Base-by-base conservation (phyloP, 2,113 vertebrate species). In the Triplophysa dalaica region DNA sequence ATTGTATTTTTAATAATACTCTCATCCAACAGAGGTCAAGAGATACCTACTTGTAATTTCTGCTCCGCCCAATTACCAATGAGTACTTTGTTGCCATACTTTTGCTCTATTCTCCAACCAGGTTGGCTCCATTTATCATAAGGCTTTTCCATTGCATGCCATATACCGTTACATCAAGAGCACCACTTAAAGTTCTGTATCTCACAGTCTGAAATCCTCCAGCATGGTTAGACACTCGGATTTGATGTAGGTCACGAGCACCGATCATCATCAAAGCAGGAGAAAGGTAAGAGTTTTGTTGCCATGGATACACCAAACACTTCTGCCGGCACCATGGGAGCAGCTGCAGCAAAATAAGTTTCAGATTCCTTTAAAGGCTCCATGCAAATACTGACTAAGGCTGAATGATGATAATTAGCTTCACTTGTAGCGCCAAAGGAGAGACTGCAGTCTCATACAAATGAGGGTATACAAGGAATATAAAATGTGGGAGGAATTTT, bases 21-120 rank as follows among this genome's bases (percentile, higher is more conserved):
- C 19, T 56, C 54, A 56, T 17, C 16, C 52, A n/a, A n/a, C 19
- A 56, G 54, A n/a, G 1, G 14, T 50, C 16, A 21, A 58, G 8
- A 9, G 21, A 22, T 11, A 75, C 81, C 54, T 92, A 95, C 94
- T 93, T 92, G 88, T 45, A 85, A 86, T 70, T 90, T 91, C 24
- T 95, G 91, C 80, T 95, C 94, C 21, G 84, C 56, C 91, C 95
- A 96, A 89, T 94, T 96, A 38, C 94, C 94, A 52, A 87, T 12
- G 0, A 95, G 89, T 75, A 94, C 94, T 84, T 87, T 87, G 64
- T 86, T 75, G 2, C 89, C 88, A 76, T 93, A 95, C 61, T 85
- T 91, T 74, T 87, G 90, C 79, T 94, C 89, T 2, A 85, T 82
- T 80, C 83, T 88, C 93, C 92, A 95, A 78, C 92, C 86, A 0